Conservation (phyloP, 2,888 invertebrate genomes). For the Spodoptera picta region DNA sequence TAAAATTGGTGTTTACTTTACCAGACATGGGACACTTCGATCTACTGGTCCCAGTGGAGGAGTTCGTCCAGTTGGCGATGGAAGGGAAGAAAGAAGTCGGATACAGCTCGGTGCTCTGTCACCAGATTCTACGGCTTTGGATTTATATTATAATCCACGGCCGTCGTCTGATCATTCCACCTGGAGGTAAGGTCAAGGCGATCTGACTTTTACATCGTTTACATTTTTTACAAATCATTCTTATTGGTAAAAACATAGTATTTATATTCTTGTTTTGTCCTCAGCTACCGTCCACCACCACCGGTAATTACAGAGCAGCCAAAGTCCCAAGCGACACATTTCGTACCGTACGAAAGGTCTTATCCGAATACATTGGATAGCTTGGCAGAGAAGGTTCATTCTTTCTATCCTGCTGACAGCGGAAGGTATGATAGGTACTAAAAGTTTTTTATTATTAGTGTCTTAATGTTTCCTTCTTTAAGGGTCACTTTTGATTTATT, state of each 20-base stretch:
- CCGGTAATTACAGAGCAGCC: conserved; percentile 97
- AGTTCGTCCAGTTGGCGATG: conserved; percentile 92
- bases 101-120: conserved; percentile 92
- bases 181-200: conserved; percentile 79
- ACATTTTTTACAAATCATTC: too few species aligned
- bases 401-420: conserved; percentile 91
- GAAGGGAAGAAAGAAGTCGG: conserved; percentile 93
- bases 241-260: too few species aligned
- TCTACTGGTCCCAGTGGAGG: conserved; percentile 84
- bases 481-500: not conserved
- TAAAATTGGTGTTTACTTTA: conserved; percentile 16
- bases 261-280: not conserved
- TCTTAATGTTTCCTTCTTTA: not conserved
- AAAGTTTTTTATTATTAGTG: not conserved
- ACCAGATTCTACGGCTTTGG: conserved; percentile 91
- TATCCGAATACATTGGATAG: conserved; percentile 97
- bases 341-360: conserved; percentile 95
- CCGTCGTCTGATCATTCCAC: conserved; percentile 89
- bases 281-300: conserved; percentile 93
- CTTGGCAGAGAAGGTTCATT: conserved; percentile 97
- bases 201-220: too few species aligned
- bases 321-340: conserved; percentile 93
- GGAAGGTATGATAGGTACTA: conserved; percentile 68
- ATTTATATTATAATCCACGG: conserved; percentile 94
- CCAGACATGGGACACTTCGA: conserved; percentile 83